These are phyloP conservation scores for Calameuta filiformis DNA, from an alignment of 2,888 invertebrate species.

Conservation along the genomic window DNA sequence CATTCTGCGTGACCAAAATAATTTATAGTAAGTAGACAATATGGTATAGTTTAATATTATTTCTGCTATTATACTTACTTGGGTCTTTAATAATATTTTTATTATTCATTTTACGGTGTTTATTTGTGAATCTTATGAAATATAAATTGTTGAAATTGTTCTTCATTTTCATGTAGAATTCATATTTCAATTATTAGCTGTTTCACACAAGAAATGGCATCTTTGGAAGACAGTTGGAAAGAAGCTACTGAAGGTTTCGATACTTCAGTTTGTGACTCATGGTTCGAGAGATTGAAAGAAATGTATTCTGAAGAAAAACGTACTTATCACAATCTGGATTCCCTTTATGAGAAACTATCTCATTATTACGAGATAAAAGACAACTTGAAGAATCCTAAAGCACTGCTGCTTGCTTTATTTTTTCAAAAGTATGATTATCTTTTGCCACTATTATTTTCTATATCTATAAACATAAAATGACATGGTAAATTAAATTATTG, in stretches of 20 bases:
- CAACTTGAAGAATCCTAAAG: conserved; percentile 64
- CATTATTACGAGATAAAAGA: conserved; percentile 65
- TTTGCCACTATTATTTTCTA: not conserved
- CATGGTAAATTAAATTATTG: conserved; percentile 27
- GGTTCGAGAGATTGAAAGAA: conserved; percentile 63
- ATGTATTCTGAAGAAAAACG: conserved; percentile 65
- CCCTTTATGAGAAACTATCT: conserved; percentile 66
- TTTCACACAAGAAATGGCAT: conserved; percentile 46
- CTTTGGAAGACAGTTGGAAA: conserved; percentile 61
- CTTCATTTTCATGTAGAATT: not conserved
- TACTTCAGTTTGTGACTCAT: conserved; percentile 53
- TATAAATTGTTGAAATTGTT: not conserved
- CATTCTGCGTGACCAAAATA: not conserved
- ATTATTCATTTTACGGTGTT: not conserved
- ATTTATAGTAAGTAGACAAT: not conserved
- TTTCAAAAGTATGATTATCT: conserved; percentile 69
- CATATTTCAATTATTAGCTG: not conserved
- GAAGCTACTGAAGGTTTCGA: conserved; percentile 59
- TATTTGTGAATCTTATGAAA: not conserved
- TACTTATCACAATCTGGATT: conserved; percentile 68
- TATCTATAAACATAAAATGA: conserved; percentile 13
- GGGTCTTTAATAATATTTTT: not conserved
- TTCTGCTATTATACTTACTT: not conserved
- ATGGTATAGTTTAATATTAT: not conserved
- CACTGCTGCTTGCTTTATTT: conserved; percentile 68